A percentile compares a stretch with the other conserved stretches of the same genome.
These are phyloP conservation scores for Coecobrya sp. DNA, from an alignment of 2,888 invertebrate genomes.

Conservation along the genomic window DNA sequence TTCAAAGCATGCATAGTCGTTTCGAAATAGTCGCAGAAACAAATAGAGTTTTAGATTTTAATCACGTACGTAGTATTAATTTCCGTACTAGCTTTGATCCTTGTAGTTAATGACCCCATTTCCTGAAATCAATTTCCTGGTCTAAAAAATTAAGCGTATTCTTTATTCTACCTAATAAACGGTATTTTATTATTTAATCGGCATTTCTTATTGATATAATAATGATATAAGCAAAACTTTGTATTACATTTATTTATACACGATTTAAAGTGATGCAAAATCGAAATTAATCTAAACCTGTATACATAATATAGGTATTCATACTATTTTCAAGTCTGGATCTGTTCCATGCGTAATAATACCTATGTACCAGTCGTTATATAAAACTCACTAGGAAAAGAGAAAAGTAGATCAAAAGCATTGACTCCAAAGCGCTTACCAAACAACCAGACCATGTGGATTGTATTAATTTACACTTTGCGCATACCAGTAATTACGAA, in stretches of 20 bases:
- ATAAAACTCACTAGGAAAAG: not conserved
- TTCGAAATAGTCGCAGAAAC: not conserved
- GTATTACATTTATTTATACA: no score
- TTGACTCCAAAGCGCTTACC: not conserved
- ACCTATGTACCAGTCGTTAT: not conserved
- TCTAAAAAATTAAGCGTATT: not conserved
- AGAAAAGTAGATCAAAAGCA: not conserved
- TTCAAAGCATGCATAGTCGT: no score
- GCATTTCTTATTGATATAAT: no score
- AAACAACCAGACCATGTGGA: not conserved
- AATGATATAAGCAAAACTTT: no score
- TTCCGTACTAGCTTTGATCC: constrained; percentile 49
- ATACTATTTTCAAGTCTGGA: no score
- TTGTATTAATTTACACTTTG: not conserved
- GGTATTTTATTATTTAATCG: no score
- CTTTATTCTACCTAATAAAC: no score
- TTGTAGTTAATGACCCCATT: constrained; percentile 55
- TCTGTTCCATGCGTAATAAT: not conserved
- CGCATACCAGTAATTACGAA: no score
- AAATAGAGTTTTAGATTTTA: constrained; percentile 35
- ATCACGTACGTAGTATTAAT: constrained; percentile 60
- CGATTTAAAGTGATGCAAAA: no score
- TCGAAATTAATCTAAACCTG: no score
- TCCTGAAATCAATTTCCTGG: constrained; percentile 26
- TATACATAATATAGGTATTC: no score